Evolutionary conservation across 1,140 invertebrate species (phyloP).

Genomic region (Cotesia chilonis): DNA sequence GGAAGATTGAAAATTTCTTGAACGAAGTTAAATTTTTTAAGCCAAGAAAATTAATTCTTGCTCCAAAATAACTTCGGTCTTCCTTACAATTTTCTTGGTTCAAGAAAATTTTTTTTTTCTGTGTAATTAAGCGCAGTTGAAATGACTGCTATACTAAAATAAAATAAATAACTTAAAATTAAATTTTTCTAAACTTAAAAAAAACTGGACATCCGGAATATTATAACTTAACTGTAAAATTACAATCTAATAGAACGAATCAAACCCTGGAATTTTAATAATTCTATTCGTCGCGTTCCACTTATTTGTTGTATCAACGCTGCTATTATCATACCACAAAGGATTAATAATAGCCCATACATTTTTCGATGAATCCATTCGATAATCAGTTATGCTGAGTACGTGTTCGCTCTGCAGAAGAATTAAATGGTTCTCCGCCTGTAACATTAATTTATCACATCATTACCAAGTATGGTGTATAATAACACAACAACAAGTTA

Average conservation of each 20-base stretch:
- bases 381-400: slow-evolving; percentile 48
- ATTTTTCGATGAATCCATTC: slow-evolving; percentile 44
- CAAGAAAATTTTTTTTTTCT: too few relatives aligned
- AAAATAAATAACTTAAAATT: too few relatives aligned
- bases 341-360: slow-evolving; percentile 47
- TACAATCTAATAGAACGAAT: slow-evolving; percentile 15
- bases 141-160: too few relatives aligned
- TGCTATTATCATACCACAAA: not conserved
- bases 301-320: not conserved
- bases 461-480: not conserved
- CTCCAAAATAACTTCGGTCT: too few relatives aligned
- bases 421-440: slow-evolving; percentile 44
- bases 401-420: slow-evolving; percentile 44
- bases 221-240: too few relatives aligned
- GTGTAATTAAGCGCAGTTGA: too few relatives aligned
- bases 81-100: too few relatives aligned
- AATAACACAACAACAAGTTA: slow-evolving; percentile 5
- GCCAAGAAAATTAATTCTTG: too few relatives aligned
- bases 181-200: too few relatives aligned
- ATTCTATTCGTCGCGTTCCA: slow-evolving; percentile 14
- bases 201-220: too few relatives aligned
- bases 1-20: too few relatives aligned
- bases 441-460: slow-evolving; percentile 22
- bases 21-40: too few relatives aligned
- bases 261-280: slow-evolving; percentile 29